A percentile compares a stretch with the other conserved stretches of the same genome.
Evolutionary conservation across 2,797 vertebrate species (phyloP).

Genomic region (Phrynocephalus forsythii): DNA sequence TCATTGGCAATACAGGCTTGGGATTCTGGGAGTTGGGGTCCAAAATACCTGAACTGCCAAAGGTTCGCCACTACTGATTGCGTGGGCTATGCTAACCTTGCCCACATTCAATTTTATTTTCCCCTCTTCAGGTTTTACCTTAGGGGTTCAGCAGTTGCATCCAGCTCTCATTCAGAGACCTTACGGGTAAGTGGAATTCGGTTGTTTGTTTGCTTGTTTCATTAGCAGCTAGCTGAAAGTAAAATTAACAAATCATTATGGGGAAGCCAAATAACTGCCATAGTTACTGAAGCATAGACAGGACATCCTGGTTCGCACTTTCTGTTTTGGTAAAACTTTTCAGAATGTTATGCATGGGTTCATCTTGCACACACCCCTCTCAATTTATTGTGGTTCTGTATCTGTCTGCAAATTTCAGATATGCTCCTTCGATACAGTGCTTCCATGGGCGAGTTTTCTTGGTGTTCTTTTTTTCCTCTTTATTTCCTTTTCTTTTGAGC

Average conservation of each 20-base stretch:
- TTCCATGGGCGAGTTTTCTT: not conserved
- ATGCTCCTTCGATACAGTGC: not conserved
- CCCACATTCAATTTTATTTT: not conserved
- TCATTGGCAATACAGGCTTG: no score
- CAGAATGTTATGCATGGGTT: conserved; percentile 29
- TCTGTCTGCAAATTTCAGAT: conserved; percentile 54
- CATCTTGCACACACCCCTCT: conserved; percentile 35
- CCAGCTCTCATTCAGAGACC: conserved; percentile 95
- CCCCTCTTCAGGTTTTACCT: conserved; percentile 86
- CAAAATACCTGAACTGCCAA: no score
- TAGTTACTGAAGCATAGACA: conserved; percentile 1
- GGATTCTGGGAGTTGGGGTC: no score
- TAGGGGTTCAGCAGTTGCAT: conserved; percentile 94
- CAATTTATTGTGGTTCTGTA: conserved; percentile 58
- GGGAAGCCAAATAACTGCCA: conserved; percentile 16
- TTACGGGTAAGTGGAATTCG: conserved; percentile 88
- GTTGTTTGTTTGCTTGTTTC: conserved; percentile 28
- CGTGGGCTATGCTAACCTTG: conserved; percentile 1
- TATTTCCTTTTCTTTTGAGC: not conserved
- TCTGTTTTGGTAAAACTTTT: conserved; percentile 30
- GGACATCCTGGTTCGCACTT: conserved; percentile 44
- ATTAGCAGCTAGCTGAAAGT: conserved; percentile 29
- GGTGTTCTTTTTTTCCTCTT: not conserved
- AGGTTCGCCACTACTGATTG: no score
- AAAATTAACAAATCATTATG: conserved; percentile 40